Evolutionary conservation across 92 coral and sea anemone genomes (phyloP).

Genomic region (Zoanthus solanderi): DNA sequence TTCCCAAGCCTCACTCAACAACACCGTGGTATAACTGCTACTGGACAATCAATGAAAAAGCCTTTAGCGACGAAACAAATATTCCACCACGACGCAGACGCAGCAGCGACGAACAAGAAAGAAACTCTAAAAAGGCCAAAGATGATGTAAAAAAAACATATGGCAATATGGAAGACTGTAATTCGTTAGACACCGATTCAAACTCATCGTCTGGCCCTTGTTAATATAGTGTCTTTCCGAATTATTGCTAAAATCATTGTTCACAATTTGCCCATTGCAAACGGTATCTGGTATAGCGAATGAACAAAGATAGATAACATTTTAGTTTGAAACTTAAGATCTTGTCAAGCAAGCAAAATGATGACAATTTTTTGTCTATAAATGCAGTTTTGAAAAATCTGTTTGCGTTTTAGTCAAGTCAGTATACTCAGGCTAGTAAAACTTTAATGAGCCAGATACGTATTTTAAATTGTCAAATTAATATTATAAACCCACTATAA

Average conservation of each 20-base stretch:
- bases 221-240: background rate
- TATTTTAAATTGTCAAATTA: too few relatives aligned
- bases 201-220: background rate
- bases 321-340: too few relatives aligned
- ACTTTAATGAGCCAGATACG: too few relatives aligned
- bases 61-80: background rate
- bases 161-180: background rate
- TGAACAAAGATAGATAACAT: too few relatives aligned
- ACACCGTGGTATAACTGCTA: conserved; percentile 71
- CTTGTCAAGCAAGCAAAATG: too few relatives aligned
- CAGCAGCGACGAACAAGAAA: background rate
- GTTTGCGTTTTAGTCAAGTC: too few relatives aligned
- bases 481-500: too few relatives aligned
- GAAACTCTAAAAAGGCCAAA: background rate
- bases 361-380: too few relatives aligned
- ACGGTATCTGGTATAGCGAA: too few relatives aligned
- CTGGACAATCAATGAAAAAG: conserved; percentile 70
- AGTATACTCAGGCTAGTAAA: too few relatives aligned
- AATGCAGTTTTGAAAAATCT: too few relatives aligned
- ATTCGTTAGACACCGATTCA: background rate
- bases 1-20: conserved; percentile 73
- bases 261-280: too few relatives aligned
- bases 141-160: background rate
- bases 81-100: background rate
- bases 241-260: background rate